Percentiles rank a stretch among this genome's conserved stretches.
phyloP scores from a whole-genome alignment of 2,113 vertebrate species.

The Zosterops borbonicus region DNA sequence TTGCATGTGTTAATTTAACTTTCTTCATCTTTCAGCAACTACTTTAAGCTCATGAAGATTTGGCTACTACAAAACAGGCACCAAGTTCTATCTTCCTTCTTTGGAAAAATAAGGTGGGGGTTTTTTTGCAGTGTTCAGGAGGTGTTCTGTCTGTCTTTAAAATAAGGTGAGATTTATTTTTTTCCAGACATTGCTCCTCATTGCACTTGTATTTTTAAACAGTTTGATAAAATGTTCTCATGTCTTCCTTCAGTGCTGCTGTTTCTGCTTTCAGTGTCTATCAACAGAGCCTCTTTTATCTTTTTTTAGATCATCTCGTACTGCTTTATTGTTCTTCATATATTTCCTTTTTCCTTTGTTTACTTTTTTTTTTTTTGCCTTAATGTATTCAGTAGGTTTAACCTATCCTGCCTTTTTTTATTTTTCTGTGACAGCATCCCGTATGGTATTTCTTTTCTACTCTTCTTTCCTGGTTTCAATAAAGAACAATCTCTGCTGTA shows the following conservation, averaged over 20 bases:
- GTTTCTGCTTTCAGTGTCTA: background rate
- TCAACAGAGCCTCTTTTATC: background rate
- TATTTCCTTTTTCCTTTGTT: constrained; percentile 11
- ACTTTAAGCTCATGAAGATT: background rate
- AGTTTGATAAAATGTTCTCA: background rate
- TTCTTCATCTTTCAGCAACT: background rate
- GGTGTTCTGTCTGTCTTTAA: background rate
- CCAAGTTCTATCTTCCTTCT: background rate
- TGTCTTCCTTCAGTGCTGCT: background rate
- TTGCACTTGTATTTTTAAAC: background rate
- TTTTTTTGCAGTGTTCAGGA: background rate
- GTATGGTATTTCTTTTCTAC: background rate
- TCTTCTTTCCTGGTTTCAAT: constrained; percentile 21
- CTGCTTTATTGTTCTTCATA: background rate
- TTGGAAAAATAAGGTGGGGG: background rate
- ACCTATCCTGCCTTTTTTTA: background rate
- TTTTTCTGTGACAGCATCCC: background rate
- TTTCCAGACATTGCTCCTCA: background rate
- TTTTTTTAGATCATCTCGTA: background rate
- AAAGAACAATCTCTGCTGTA: background rate
- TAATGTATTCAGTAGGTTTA: constrained; percentile 2
- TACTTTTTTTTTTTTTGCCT: background rate
- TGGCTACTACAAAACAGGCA: background rate
- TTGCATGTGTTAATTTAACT: background rate
- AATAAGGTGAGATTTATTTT: background rate